These are phyloP conservation scores for Cynopterus brachyotis DNA, from an alignment of 2,113 vertebrate species.

Conservation along the genomic window DNA sequence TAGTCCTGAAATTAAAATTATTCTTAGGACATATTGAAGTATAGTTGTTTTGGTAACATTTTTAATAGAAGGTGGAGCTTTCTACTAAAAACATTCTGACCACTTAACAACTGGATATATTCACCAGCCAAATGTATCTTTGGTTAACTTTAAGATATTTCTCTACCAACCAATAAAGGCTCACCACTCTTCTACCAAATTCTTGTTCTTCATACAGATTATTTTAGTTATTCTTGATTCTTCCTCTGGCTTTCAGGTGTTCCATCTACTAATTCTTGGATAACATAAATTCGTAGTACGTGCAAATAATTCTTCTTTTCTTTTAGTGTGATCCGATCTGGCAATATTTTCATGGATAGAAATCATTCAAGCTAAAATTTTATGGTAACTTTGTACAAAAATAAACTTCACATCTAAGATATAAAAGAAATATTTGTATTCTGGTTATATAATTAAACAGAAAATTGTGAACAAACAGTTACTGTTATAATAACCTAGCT, in stretches of 20 bases:
- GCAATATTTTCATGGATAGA: background rate
- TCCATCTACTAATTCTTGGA: background rate
- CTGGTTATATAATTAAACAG: background rate
- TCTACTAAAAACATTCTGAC: background rate
- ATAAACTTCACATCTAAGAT: background rate
- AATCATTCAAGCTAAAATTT: background rate
- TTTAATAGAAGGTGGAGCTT: background rate
- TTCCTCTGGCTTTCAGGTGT: background rate
- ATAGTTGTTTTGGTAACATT: background rate
- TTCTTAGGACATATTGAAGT: background rate
- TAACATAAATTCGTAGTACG: background rate
- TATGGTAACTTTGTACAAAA: background rate
- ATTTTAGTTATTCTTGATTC: background rate
- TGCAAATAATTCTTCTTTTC: background rate
- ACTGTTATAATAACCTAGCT: background rate
- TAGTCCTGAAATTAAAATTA: background rate
- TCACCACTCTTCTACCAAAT: background rate
- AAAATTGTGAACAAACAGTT: background rate
- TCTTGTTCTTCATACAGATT: background rate
- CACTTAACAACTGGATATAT: background rate
- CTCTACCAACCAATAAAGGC: background rate
- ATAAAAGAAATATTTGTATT: background rate
- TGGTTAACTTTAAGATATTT: background rate
- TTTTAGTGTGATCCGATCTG: background rate
- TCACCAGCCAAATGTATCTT: background rate